Percentiles rank a stretch among this genome's conserved stretches.
Conservation (phyloP, 1,140 invertebrate genomes). For the Brachionus rubens region DNA sequence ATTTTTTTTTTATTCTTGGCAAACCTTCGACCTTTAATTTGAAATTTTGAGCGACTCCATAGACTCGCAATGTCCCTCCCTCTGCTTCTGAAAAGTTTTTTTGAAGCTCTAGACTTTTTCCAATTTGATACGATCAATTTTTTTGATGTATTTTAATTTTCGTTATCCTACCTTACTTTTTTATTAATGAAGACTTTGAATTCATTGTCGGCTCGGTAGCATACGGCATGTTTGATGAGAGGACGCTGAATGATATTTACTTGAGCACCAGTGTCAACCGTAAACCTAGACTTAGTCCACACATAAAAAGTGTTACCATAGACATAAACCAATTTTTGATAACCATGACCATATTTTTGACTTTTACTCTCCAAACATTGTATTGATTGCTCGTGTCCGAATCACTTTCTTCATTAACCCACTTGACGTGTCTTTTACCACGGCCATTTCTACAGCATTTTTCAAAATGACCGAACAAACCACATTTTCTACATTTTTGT, state of each 20-base stretch:
- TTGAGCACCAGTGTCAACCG: conserved; percentile 7
- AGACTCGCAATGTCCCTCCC: too few relatives aligned
- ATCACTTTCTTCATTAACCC: not conserved
- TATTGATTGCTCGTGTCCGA: not conserved
- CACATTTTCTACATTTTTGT: not conserved
- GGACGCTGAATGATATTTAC: not conserved
- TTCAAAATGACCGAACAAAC: not conserved
- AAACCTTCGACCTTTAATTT: too few relatives aligned
- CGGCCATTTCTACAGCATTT: not conserved
- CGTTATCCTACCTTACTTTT: too few relatives aligned
- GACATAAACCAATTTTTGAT: conserved; percentile 4
- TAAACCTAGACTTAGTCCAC: conserved; percentile 5
- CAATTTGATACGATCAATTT: too few relatives aligned
- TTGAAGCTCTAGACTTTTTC: too few relatives aligned
- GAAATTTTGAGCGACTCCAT: too few relatives aligned
- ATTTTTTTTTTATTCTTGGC: too few relatives aligned
- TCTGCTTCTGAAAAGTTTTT: too few relatives aligned
- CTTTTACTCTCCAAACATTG: conserved; percentile 2
- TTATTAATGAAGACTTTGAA: too few relatives aligned
- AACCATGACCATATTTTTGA: not conserved
- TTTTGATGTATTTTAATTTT: too few relatives aligned
- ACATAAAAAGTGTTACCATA: conserved; percentile 17
- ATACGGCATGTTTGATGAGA: too few relatives aligned
- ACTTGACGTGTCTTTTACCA: not conserved
- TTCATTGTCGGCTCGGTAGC: too few relatives aligned